Percentiles rank a stretch among this genome's conserved stretches.
phyloP scores from a whole-genome alignment of 1,140 invertebrate genomes.

The Pseudomyrmex sp. region DNA sequence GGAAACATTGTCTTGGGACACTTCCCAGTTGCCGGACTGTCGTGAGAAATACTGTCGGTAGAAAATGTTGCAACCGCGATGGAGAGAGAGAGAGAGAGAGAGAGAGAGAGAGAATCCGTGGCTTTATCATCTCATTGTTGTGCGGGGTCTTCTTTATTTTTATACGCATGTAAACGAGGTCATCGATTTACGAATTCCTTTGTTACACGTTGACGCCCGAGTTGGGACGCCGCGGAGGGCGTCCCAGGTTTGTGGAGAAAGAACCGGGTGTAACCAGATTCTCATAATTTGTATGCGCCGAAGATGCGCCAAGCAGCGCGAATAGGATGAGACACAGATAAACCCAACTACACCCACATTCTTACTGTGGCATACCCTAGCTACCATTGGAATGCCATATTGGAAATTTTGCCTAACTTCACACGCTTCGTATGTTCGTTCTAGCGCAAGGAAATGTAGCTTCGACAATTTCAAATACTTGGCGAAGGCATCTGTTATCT shows the following conservation, averaged over 20 bases:
- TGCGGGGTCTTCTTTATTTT: conserved; percentile 6
- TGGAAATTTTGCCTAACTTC: conserved; percentile 45
- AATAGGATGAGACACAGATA: conserved; percentile 13
- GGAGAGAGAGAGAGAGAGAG: not conserved
- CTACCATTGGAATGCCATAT: conserved; percentile 26
- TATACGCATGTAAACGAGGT: not conserved
- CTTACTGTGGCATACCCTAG: not conserved
- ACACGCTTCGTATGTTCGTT: conserved; percentile 37
- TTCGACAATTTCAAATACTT: conserved; percentile 57
- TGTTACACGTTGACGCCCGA: no score
- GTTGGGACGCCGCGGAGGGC: no score
- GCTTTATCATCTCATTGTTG: conserved; percentile 33
- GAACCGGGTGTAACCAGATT: no score
- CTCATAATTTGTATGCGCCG: conserved; percentile 45
- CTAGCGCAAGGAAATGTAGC: not conserved
- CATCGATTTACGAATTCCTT: no score
- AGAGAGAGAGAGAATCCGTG: not conserved
- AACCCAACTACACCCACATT: not conserved
- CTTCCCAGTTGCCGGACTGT: conserved; percentile 44
- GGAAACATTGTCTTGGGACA: conserved; percentile 52
- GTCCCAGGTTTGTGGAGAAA: no score
- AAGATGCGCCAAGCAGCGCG: conserved; percentile 4
- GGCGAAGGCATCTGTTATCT: not conserved
- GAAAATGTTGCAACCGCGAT: conserved; percentile 45
- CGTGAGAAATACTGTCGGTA: conserved; percentile 63